Percentiles rank a stretch among this genome's conserved stretches.
phyloP scores from a whole-genome alignment of 2,113 vertebrate species.

The Gopherus flavomarginatus region DNA sequence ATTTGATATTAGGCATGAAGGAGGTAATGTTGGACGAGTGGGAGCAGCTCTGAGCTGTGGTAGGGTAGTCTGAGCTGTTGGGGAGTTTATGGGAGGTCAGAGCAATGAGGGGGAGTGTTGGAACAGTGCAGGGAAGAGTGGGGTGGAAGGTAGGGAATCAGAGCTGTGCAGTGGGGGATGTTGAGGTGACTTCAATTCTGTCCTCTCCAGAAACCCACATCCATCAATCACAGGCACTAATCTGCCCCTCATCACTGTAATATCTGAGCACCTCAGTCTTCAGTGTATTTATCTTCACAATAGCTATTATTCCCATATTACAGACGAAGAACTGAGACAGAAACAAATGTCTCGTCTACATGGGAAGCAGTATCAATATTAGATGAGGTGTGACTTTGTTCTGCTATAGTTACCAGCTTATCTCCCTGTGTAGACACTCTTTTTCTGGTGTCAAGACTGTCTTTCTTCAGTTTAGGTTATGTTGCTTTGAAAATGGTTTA shows the following conservation, averaged over 20 bases:
- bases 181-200: not conserved
- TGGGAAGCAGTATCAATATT: not conserved
- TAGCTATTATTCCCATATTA: not conserved
- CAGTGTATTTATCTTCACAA: not conserved
- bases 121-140: not conserved
- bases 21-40: not conserved
- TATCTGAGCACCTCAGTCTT: not conserved
- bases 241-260: not conserved
- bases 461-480: not conserved
- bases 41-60: not conserved
- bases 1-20: not conserved
- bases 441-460: not conserved
- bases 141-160: not conserved
- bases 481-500: not conserved
- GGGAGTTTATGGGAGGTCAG: not conserved
- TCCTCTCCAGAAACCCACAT: not conserved
- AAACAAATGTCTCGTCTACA: not conserved
- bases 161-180: not conserved
- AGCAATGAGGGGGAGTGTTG: not conserved
- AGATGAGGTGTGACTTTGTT: not conserved
- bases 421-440: not conserved
- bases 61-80: not conserved
- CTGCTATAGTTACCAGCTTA: not conserved
- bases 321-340: not conserved
- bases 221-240: not conserved